phyloP scores from a whole-genome alignment of 2,888 invertebrate genomes.

The Pyralis farinalis region DNA sequence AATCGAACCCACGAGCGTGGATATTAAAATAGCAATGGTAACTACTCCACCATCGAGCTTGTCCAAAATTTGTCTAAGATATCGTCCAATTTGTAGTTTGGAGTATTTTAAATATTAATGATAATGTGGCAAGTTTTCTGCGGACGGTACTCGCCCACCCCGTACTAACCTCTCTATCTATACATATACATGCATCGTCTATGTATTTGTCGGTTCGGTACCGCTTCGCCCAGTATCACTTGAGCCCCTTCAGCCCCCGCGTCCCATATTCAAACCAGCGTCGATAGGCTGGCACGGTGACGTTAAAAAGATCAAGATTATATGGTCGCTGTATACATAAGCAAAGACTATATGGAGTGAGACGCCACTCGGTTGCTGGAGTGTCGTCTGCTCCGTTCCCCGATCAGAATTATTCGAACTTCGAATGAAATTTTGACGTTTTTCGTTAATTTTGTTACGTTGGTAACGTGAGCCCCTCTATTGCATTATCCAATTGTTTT shows the following conservation, averaged over 20 bases:
- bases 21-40: too few relatives aligned
- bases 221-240: slow-evolving; percentile 61
- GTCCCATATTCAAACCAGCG: slow-evolving; percentile 31
- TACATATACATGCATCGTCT: slow-evolving; percentile 51
- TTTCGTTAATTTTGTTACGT: slow-evolving; percentile 20
- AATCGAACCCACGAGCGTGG: too few relatives aligned
- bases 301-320: slow-evolving; percentile 43
- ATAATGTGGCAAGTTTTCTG: too few relatives aligned
- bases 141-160: slow-evolving; percentile 65
- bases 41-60: too few relatives aligned
- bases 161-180: slow-evolving; percentile 58
- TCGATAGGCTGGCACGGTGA: slow-evolving; percentile 43
- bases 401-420: slow-evolving; percentile 74
- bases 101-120: too few relatives aligned
- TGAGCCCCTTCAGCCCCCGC: slow-evolving; percentile 55
- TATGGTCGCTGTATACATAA: slow-evolving; percentile 53
- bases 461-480: background rate
- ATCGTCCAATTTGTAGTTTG: too few relatives aligned
- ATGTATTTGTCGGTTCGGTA: slow-evolving; percentile 77
- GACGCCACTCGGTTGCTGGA: slow-evolving; percentile 65
- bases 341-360: slow-evolving; percentile 59
- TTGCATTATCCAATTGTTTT: slow-evolving; percentile 1
- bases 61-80: too few relatives aligned
- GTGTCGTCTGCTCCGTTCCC: slow-evolving; percentile 74
- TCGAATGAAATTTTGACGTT: slow-evolving; percentile 60